Base-by-base conservation (phyloP, 2,113 vertebrate genomes). In the Myrmophylax atrothorax region DNA sequence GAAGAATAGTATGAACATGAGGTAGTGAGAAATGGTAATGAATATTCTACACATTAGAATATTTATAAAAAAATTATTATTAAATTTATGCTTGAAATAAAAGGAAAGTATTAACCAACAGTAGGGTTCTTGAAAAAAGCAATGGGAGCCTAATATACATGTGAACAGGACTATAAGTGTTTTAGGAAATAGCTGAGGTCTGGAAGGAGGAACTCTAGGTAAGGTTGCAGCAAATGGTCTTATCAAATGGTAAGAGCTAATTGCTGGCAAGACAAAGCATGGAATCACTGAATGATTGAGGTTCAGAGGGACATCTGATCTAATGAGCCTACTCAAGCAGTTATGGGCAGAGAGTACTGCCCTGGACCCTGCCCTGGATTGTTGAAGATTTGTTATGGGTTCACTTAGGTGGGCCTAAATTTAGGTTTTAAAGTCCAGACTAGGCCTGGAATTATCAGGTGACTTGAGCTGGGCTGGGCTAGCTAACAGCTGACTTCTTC, bases 231-330 rank as follows among this genome's bases (percentile, higher is more conserved):
- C 52, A 49, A 50, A 29, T 4, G 22, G 9, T 44, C n/a, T 35
- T 66, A 33, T 1, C 0, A 7, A 40, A 28, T n/a, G 15, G 1
- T 38, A 56, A 47, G 14, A 25, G 4, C 9, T n/a, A 52, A 31
- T 29, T 79, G 18, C 14, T 17, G 56, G 67, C 10, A 91, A 55
- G 40, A 66, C 37, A 63, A 70, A 46, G 56, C 14, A 50, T 22
- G 55, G 66, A 63, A 52, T 23, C 28, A 81, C 23, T 40, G 47
- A n/a, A 18, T 20, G 14, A 25, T 17, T 83, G 78, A 55, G 7
- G 6, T 6, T 40, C 19, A 24, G 18, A 70, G n/a, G 24, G 49
- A 24, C 18, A 4, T 19, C 38, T 31, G 28, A 22, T 47, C 29
- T 68, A 47, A 60, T 31, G 38, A 68, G 9, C n/a, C 38, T 47